Base-by-base conservation (phyloP, 1,140 invertebrate species). In the Drosophila burlai region DNA sequence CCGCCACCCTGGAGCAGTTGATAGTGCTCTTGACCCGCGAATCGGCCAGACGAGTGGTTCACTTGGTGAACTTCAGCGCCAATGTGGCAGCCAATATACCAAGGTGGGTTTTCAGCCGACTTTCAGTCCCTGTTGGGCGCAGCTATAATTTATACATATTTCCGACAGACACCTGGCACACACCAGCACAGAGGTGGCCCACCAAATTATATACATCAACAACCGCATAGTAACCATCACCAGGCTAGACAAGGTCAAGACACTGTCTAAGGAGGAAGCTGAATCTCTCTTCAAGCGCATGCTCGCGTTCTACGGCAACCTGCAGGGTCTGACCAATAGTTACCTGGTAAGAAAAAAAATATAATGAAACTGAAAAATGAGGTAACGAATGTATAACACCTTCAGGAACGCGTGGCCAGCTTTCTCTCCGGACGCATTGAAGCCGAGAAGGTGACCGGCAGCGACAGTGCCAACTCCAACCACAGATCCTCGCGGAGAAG, bases 21-120 rank as follows among this genome's bases (percentile, higher is more conserved):
- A 93, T 97, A 42, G 96, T 96, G 10, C 91, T 97, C 43, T 84
- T 97, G 29, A 95, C 96, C 0, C 93, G 96, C 8, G 96, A 97
- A 93, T 95, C 95, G 0, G 96, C 96, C 2, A 94, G 97, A 31
- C 94, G 96, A 63, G 91, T 97, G 8, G 96, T 97, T 1, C 96
- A 97, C 91, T 93, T 97, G 18, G 94, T 96, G 47, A 97, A 97
- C 91, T 96, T 95, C 68, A 95, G 95, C 2, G 93, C 94, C 50
- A 89, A 82, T 29, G 77, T 94, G 46, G 93, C 95, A 15, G 92
- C 94, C 5, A 95, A 94, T 84, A 83, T 95, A 36, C 96, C 96
- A 11, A 94, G 92, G 94, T 94, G 77, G 54, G 38, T 31, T 34
- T 16, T 24, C 10, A 7, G 6, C 8, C 5, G 8, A 1, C 31